phyloP scores from a whole-genome alignment of 1,140 invertebrate species.

The Venturia canescens region DNA sequence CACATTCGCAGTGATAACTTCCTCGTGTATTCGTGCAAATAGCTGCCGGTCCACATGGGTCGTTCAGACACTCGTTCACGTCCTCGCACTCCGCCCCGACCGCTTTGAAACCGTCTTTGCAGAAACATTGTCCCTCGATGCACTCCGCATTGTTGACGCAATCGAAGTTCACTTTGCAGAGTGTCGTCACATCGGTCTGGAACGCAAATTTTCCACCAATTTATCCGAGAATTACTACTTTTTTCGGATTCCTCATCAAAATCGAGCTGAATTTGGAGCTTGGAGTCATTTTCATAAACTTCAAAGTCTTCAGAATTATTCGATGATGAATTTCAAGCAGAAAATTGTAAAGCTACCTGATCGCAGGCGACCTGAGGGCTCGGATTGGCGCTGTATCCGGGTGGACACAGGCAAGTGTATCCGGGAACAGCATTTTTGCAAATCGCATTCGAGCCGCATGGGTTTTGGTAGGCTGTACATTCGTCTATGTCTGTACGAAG shows the following conservation, averaged over 20 bases:
- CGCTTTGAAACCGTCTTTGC: slow-evolving; percentile 91
- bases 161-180: slow-evolving; percentile 93
- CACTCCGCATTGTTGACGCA: slow-evolving; percentile 95
- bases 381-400: slow-evolving; percentile 91
- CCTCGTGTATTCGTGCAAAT: slow-evolving; percentile 91
- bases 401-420: slow-evolving; percentile 91
- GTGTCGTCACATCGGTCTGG: slow-evolving; percentile 88
- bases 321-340: not conserved
- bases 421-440: slow-evolving; percentile 93
- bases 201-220: slow-evolving; percentile 18
- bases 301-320: not conserved
- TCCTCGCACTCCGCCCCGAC: slow-evolving; percentile 87
- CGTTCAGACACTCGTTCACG: slow-evolving; percentile 87
- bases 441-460: slow-evolving; percentile 91
- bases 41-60: slow-evolving; percentile 88
- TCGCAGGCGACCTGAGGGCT: slow-evolving; percentile 90
- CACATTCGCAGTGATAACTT: slow-evolving; percentile 91
- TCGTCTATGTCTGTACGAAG: slow-evolving; percentile 89
- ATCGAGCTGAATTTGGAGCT: no score
- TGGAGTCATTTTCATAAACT: not conserved
- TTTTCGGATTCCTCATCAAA: no score
- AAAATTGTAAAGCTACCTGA: slow-evolving; percentile 79
- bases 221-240: not conserved
- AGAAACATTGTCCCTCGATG: slow-evolving; percentile 92
- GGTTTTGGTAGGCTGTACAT: slow-evolving; percentile 86